Evolutionary conservation across 2,797 vertebrate species (phyloP).

Genomic region (Microcaecilia unicolor): DNA sequence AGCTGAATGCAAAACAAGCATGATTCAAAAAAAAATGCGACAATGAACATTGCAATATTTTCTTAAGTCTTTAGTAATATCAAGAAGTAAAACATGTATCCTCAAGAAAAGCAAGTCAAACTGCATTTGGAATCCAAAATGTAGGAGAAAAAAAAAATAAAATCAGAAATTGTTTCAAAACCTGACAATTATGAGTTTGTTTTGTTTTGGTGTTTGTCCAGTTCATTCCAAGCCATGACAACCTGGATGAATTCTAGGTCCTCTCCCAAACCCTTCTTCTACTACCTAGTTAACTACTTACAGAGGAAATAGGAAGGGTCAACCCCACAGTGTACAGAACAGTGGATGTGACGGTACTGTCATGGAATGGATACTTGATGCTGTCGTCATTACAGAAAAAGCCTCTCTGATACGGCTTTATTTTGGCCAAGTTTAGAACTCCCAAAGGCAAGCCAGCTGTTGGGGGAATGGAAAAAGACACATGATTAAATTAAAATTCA

Average conservation of each 20-base stretch:
- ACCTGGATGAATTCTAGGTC: conserved; percentile 9
- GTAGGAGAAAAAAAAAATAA: not conserved
- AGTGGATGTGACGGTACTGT: conserved; percentile 81
- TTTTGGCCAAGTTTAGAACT: conserved; percentile 93
- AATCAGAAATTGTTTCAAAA: not conserved
- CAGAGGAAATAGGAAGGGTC: conserved; percentile 83
- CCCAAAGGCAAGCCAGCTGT: conserved; percentile 91
- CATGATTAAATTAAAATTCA: conserved; percentile 43
- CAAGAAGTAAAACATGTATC: no score
- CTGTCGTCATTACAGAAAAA: conserved; percentile 98
- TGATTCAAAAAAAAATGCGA: no score
- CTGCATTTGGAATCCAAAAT: no score
- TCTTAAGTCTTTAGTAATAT: no score
- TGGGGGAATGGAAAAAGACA: conserved; percentile 61
- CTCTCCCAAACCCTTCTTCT: conserved; percentile 12
- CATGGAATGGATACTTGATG: conserved; percentile 93
- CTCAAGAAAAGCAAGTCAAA: no score
- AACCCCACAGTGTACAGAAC: conserved; percentile 89
- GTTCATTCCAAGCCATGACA: conserved; percentile 2
- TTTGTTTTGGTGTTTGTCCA: no score
- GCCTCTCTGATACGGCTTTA: conserved; percentile 92
- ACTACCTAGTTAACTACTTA: conserved; percentile 75
- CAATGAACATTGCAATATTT: no score
- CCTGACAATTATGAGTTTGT: not conserved
- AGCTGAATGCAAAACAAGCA: no score